phyloP scores from a whole-genome alignment of 2,797 vertebrate genomes.

The Poliocrania exsul region DNA sequence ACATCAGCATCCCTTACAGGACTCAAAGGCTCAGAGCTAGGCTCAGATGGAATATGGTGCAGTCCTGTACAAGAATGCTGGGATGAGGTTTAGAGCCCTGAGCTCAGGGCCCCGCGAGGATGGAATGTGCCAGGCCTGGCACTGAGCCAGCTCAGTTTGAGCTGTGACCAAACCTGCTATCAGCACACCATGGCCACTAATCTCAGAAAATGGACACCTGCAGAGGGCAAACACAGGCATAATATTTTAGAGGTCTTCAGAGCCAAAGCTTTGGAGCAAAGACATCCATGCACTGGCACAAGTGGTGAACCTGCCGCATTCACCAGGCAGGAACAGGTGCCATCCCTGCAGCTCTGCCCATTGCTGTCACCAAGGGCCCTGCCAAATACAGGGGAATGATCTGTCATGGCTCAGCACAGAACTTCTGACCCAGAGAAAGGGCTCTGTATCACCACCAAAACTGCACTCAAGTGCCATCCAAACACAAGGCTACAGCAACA shows the following conservation, averaged over 20 bases:
- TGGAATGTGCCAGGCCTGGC: rapidly evolving
- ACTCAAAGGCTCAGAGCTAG: background rate
- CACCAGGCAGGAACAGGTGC: background rate
- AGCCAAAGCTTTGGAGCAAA: background rate
- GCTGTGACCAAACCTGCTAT: background rate
- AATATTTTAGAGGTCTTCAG: background rate
- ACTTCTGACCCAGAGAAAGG: background rate
- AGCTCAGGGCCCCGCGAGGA: background rate
- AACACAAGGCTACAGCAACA: background rate
- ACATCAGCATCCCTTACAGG: background rate
- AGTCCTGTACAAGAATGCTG: background rate
- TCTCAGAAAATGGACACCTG: background rate
- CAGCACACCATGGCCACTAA: background rate
- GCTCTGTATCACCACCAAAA: background rate
- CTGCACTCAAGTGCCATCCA: rapidly evolving
- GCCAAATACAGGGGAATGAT: background rate
- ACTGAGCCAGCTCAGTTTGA: background rate
- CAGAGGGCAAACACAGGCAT: background rate
- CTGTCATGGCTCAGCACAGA: background rate
- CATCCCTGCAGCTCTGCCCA: background rate
- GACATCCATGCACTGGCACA: rapidly evolving
- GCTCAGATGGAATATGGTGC: background rate
- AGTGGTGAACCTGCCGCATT: background rate
- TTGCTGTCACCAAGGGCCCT: background rate
- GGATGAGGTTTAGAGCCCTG: background rate